phyloP scores from a whole-genome alignment of 30 jellyfish, hydroid and myxozoan genomes.

The Rhopilema esculentum region DNA sequence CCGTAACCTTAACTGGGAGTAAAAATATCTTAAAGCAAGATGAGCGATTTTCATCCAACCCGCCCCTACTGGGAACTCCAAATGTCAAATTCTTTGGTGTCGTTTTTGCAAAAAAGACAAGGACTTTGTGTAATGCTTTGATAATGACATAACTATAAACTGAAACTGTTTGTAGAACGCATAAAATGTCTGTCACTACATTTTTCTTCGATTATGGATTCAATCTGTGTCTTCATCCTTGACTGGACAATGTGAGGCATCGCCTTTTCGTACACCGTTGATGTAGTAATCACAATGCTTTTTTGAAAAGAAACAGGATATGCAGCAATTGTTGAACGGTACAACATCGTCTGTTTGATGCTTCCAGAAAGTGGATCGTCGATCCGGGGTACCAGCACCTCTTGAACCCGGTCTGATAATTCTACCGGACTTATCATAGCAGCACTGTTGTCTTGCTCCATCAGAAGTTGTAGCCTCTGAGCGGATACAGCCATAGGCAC shows the following conservation, averaged over 20 bases:
- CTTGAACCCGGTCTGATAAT: slow-evolving; percentile 16
- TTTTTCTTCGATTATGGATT: too few species aligned
- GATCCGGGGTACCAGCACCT: slow-evolving; percentile 62
- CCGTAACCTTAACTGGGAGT: not conserved
- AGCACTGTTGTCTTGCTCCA: slow-evolving; percentile 62
- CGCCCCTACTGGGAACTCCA: too few species aligned
- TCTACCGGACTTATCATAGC: slow-evolving; percentile 32
- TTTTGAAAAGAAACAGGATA: not conserved
- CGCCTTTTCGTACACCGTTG: slow-evolving; percentile 35
- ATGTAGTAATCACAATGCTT: slow-evolving; percentile 23
- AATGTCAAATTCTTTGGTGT: too few species aligned
- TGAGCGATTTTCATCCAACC: too few species aligned
- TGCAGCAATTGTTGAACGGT: slow-evolving; percentile 37
- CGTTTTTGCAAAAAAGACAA: too few species aligned
- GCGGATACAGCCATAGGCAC: slow-evolving; percentile 54
- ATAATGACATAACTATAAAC: too few species aligned
- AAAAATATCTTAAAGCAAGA: too few species aligned
- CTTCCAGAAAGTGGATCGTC: not conserved
- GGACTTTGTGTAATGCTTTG: too few species aligned
- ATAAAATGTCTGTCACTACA: too few species aligned
- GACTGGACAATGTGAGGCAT: slow-evolving; percentile 15
- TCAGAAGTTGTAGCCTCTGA: slow-evolving; percentile 17
- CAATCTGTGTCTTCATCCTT: not conserved
- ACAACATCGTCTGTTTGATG: slow-evolving; percentile 9
- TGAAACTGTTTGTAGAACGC: too few species aligned